Evolutionary conservation across 37 sponge, comb jelly and placozoan genomes (phyloP), one percentile per base, ranked within the genome.

Genomic region (Spongilla lacustris): DNA sequence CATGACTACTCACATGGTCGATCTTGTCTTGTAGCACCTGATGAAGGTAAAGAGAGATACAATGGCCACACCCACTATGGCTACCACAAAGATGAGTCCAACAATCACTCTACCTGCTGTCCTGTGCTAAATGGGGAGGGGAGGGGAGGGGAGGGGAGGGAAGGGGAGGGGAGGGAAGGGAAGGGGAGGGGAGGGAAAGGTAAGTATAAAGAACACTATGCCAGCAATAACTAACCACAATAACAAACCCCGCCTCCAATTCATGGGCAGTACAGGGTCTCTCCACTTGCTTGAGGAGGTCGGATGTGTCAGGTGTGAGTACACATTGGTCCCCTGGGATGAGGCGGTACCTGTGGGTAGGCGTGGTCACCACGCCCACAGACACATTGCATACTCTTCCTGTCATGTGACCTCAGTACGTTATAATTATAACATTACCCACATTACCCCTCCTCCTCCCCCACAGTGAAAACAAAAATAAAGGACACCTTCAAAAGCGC

Each of bases 301-400:
- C 6, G 49, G 30, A 0, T 32, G 79, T 83, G 0, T 69, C 73
- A 1, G 5, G 58, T 30, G 78, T 83, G 4, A 48, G 13, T 29
- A 70, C 23, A 83, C 89, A 89, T 25, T 36, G 33, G 35, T 89
- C 89, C 35, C 89, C 89, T 48, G 89, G 71, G 23, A 89, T 83
- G 67, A 89, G 80, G 32, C 78, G 75, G 22, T 78, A 83, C 76
- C 88, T 88, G 77, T 17, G 41, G 30, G 35, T 5, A 75, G 35
- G 35, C 17, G 35, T 23, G 24, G 35, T 23, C 31, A 32, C 23
- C 76, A 46, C 8, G 46, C 46, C 46, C 8, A 46, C 46, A 10
- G 8, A 46, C n/a, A n/a, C n/a, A n/a, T n/a, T n/a, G n/a, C n/a
- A n/a, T n/a, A n/a, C n/a, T n/a, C n/a, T n/a, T n/a, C n/a, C n/a